phyloP scores from a whole-genome alignment of 2,797 vertebrate species.

The Ciconia nigra region DNA sequence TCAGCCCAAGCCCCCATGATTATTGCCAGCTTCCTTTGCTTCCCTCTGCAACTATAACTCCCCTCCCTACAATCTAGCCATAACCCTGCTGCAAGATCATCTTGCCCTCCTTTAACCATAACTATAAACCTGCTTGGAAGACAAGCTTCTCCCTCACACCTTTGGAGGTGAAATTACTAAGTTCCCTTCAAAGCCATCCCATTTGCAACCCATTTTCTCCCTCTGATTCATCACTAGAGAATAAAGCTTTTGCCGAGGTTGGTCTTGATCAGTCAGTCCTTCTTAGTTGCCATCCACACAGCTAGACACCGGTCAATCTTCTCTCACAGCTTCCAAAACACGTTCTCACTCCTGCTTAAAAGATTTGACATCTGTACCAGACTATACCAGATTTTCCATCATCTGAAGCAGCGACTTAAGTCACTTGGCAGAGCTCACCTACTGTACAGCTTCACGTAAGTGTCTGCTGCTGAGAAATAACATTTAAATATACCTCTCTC shows the following conservation, averaged over 20 bases:
- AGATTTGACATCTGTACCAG: too few relatives aligned
- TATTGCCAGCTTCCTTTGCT: background rate
- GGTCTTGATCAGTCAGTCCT: background rate
- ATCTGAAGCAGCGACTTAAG: background rate
- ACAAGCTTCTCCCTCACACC: background rate
- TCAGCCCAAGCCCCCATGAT: background rate
- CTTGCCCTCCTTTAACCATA: background rate
- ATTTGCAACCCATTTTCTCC: background rate
- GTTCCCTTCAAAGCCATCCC: background rate
- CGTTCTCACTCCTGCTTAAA: background rate
- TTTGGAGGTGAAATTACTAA: background rate
- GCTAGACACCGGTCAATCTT: background rate
- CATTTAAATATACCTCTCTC: background rate
- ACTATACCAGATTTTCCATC: background rate
- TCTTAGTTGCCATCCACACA: background rate
- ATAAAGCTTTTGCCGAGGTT: background rate
- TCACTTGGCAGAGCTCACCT: background rate
- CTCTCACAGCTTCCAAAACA: background rate
- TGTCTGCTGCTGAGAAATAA: background rate
- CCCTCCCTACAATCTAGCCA: background rate
- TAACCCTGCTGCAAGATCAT: background rate
- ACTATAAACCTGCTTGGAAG: background rate
- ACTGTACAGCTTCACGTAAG: background rate
- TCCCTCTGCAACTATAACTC: background rate
- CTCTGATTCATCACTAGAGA: background rate